Evolutionary conservation across 2,888 invertebrate species (phyloP), one percentile per base, ranked within the genome.

Genomic region (Taenaris catops): DNA sequence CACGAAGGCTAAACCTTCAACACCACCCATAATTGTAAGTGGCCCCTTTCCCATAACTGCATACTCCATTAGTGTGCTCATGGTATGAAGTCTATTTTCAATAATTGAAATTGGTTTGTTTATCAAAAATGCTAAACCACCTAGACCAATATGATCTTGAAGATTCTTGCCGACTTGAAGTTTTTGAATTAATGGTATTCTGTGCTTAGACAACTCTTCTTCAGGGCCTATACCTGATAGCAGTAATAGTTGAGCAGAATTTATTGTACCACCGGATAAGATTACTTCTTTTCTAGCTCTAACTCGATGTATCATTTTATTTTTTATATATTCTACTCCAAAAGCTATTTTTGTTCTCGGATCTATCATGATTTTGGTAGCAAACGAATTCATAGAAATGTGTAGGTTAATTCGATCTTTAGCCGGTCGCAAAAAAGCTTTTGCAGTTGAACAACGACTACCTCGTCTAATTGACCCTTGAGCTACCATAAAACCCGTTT

Each of bases 161-260:
- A 97, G 86, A 64, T 96, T 97, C 42, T 92, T 87, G 0, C 97
- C 97, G 0, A 97, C 96, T 50, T 90, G 90, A 0, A 95, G 75
- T 61, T 96, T 93, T 60, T 94, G 92, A 28, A 96, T 90, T 0
- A 95, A 79, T 0, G 95, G 94, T 49, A 96, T 95, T 31, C 91
- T 88, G 50, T 92, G 91, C 51, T 92, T 90, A n/a, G 87, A 75
- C 36, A 96, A 60, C 53, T 95, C 92, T 8, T 90, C 90, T 29
- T 89, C 87, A 0, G 94, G 94, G 0, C 95, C 95, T 5, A 98
- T 89, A 0, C 98, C 99, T 4, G 96, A 96, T 0, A 99, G 71
- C 96, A 98, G 96, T 19, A 99, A 73, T 1, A 99, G 61, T 63
- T 99, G 98, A 0, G 99, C 96, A 0, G 97, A 94, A 63, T 97